Base-by-base conservation (phyloP, 1,140 invertebrate genomes). In the Frieseomelitta varia region DNA sequence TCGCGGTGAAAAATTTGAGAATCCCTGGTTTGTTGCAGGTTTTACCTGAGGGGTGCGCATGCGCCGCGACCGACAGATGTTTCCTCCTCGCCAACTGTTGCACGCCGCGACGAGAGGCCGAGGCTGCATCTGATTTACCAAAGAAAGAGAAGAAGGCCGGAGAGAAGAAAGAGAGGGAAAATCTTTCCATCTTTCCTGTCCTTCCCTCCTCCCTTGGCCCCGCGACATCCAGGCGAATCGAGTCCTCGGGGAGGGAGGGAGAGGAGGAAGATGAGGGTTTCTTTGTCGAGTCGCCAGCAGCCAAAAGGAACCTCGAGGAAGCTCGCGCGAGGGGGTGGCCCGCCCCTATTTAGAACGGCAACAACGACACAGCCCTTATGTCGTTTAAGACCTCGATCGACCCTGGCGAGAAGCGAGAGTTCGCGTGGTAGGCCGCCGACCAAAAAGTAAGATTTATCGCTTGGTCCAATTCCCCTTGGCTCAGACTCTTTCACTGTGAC, bases 21-120 rank as follows among this genome's bases (percentile, higher is more conserved):
- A 92, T 93, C 92, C 85, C 92, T 93, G 92, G 27, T 21, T 77
- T 53, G 79, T 81, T 56, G 77, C 88, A 87, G 88, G 89, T 92
- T 91, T 89, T 93, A 93, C 92, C 91, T 92, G 91, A 81, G 68
- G 87, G 80, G 75, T 92, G 87, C 88, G 91, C 89, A 92, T 92
- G 92, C 90, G 91, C 85, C 69, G 53, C 88, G 84, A 92, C 85
- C 90, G 91, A 92, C 93, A 94, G 93, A 94, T 94, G 93, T 94
- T 93, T 93, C 90, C 87, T 92, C 87, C 89, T 91, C 89, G 90
- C 93, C 92, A 93, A 94, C 93, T 94, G 93, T 94, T 93, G 93
- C 88, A 83, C 86, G 79, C 89, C 58, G n/a, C 77, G 84, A 63
- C 68, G 56, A 79, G 87, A 88, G 74, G 30, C 39, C 80, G 85